Evolutionary conservation across 2,113 vertebrate species (phyloP), one percentile per base, ranked within the genome.

Genomic region (Petroica traversi): DNA sequence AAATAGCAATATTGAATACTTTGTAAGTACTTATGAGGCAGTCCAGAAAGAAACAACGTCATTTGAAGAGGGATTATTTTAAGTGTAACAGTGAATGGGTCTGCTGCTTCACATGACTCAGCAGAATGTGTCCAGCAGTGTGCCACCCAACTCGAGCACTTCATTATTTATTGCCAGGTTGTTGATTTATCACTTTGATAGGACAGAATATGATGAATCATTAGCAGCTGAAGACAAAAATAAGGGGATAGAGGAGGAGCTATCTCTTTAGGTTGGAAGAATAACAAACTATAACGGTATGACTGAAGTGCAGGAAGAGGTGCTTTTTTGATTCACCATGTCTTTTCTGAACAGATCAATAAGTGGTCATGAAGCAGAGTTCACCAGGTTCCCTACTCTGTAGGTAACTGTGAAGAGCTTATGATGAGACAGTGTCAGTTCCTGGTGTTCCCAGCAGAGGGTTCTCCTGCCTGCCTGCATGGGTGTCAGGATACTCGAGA

Each of bases 261-360:
- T 46, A 6, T 28, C 13, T 41, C 20, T 62, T 84, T 3, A 69
- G 68, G 19, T 22, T 92, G 58, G 26, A 85, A 58, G 22, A 78
- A 33, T 25, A 41, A 26, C 9, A 17, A 52, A 28, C 25, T 40
- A 0, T 3, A 31, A 38, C 18, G 31, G 13, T 57, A 4, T 4
- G 55, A 20, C 7, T 73, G 33, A 59, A 73, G 29, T 18, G 23
- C 2, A 67, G 29, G 26, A 63, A 74, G 48, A 85, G 29, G 46
- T 58, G 29, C 41, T 22, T n/a, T 41, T 66, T 46, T 45, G 38
- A 52, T 62, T 81, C 12, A 52, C n/a, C 0, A 0, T 19, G 17
- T 74, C 34, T 69, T 54, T 57, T 57, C 57, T n/a, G 24, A 73
- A 71, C 14, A 29, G 33, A 36, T 28, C 16, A 54, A 3, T 28